Conservation (phyloP, 2,113 vertebrate species). For the Cynopterus brachyotis region DNA sequence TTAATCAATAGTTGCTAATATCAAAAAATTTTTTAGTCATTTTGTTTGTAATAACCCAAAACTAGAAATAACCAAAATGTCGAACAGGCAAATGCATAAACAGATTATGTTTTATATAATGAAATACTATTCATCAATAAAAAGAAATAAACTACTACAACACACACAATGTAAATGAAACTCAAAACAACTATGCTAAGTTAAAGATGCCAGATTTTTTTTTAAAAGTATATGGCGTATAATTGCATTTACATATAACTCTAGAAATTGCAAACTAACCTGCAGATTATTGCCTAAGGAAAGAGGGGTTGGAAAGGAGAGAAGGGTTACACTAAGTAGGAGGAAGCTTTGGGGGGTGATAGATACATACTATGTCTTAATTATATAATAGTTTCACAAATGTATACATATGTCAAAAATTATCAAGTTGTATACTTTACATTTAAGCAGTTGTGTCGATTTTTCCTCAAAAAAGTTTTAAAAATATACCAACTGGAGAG, state of each 20-base stretch:
- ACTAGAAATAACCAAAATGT: background rate
- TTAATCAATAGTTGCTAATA: background rate
- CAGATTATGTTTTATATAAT: background rate
- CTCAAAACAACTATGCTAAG: background rate
- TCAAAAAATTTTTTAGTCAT: background rate
- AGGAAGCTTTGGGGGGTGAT: background rate
- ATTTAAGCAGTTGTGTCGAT: background rate
- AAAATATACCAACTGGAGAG: background rate
- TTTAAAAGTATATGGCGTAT: background rate
- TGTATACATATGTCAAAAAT: background rate
- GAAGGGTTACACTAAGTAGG: background rate
- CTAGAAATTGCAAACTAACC: conserved; percentile 1
- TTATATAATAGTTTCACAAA: background rate
- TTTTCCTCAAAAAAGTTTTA: background rate
- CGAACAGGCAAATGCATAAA: background rate
- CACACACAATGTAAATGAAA: background rate
- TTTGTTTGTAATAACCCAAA: background rate
- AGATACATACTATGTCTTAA: background rate
- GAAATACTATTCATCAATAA: background rate
- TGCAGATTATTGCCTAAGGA: background rate
- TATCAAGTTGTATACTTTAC: background rate
- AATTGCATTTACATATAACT: background rate
- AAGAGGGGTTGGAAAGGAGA: background rate
- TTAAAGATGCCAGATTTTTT: background rate
- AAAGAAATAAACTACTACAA: background rate